These are phyloP conservation scores for Drosophila leonis DNA, from an alignment of 2,888 invertebrate species.

Conservation along the genomic window DNA sequence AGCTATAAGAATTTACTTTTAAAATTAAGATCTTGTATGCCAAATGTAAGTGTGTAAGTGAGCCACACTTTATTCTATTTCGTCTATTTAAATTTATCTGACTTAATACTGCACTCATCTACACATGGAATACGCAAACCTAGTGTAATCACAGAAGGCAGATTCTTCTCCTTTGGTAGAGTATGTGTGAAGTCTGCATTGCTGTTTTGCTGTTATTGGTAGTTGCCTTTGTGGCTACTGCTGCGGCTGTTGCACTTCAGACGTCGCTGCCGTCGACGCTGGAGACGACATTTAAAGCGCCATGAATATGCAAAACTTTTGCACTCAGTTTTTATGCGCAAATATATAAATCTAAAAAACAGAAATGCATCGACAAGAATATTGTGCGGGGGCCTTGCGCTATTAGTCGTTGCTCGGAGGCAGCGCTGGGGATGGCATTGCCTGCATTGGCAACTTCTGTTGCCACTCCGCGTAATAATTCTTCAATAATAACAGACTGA, in stretches of 20 bases:
- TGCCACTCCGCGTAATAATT: conserved; percentile 70
- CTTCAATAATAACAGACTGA: conserved; percentile 72
- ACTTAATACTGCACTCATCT: too few relatives aligned
- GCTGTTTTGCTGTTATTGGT: conserved; percentile 39
- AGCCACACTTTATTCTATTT: too few relatives aligned
- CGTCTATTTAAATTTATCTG: background rate
- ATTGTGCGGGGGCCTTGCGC: conserved; percentile 47
- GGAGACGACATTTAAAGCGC: conserved; percentile 78
- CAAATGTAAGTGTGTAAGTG: too few relatives aligned
- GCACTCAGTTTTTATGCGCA: conserved; percentile 72
- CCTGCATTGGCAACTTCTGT: conserved; percentile 68
- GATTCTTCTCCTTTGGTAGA: conserved; percentile 15
- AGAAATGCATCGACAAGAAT: conserved; percentile 45
- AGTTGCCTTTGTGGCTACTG: conserved; percentile 71
- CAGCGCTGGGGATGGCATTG: conserved; percentile 8
- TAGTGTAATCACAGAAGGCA: background rate
- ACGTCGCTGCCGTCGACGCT: conserved; percentile 47
- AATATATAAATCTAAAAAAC: conserved; percentile 58
- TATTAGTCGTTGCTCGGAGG: conserved; percentile 59
- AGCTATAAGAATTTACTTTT: too few relatives aligned
- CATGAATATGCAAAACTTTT: conserved; percentile 82
- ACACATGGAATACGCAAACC: background rate
- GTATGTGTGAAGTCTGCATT: conserved; percentile 37
- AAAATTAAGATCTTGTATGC: too few relatives aligned
- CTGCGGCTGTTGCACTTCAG: conserved; percentile 65